Evolutionary conservation across 2,113 vertebrate genomes (phyloP), one percentile per base, ranked within the genome.

Genomic region (Zosterops lateralis): DNA sequence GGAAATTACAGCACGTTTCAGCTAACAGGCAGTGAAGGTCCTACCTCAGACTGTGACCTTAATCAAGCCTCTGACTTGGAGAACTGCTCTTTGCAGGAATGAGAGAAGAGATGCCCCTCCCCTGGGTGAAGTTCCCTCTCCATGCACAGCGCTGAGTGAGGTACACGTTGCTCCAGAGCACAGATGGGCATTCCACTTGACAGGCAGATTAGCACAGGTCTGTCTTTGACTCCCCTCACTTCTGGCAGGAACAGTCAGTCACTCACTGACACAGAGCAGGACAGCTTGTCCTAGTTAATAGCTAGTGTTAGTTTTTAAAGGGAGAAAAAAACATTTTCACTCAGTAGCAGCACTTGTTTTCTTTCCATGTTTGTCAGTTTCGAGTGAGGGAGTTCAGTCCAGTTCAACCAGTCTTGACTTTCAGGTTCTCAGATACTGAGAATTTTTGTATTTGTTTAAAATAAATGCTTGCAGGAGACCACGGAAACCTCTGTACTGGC

Each of bases 121-220:
- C 44, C 10, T 17, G 38, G 16, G 29, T 42, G 64, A 57, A 64
- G 17, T n/a, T 54, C 42, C 32, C 32, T 42, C 58, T 28, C 25
- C 7, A 0, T 8, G 28, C 38, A 16, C 7, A 4, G 45, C 7
- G 2, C 66, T 36, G 71, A 51, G 42, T 2, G 40, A 75, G 71
- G 40, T 31, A 8, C 57, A 9, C 3, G 0, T 53, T 1, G 0
- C 16, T 44, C 45, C 5, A 1, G 64, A 72, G 78, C 82, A 47
- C 82, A 51, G 67, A 68, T 42, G 68, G 79, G 26, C 17, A 10
- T 56, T 83, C 64, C 67, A 51, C 50, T 45, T 34, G 54, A 86
- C 19, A 14, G 64, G 79, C 54, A 85, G 58, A 65, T 95, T 51
- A 78, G 31, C 71, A 17, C 32, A 4, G 2, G 17, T 61, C 77